These are phyloP conservation scores for Procavia capensis DNA, from an alignment of 2,113 vertebrate species.

Conservation along the genomic window DNA sequence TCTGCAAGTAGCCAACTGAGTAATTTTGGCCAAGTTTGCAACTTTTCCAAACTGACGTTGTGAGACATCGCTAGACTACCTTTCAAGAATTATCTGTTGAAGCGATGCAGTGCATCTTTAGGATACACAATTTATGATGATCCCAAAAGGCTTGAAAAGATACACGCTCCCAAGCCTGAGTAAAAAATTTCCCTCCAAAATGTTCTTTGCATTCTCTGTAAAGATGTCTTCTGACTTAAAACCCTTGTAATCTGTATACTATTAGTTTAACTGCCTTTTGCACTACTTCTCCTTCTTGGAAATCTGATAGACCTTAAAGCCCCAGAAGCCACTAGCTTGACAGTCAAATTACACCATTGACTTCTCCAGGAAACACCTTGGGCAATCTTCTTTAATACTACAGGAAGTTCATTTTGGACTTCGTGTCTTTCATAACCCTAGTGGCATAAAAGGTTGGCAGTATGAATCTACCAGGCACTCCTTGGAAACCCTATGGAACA, in stretches of 20 bases:
- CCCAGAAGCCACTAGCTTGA: neutral
- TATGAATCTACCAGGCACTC: too few species aligned
- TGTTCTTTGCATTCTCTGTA: neutral
- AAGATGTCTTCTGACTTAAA: neutral
- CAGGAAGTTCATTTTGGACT: neutral
- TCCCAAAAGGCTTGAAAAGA: neutral
- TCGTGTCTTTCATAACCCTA: neutral
- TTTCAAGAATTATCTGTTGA: neutral
- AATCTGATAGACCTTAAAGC: neutral
- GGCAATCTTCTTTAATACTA: neutral
- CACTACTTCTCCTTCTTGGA: neutral
- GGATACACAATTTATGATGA: neutral
- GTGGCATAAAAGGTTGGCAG: too few species aligned
- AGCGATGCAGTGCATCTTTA: neutral
- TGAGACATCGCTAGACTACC: neutral
- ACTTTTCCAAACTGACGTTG: neutral
- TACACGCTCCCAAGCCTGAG: neutral
- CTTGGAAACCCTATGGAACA: too few species aligned
- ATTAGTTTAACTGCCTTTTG: neutral
- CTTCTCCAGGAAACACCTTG: neutral
- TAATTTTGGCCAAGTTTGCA: neutral
- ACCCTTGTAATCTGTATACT: neutral
- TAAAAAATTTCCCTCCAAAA: neutral
- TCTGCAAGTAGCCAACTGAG: neutral
- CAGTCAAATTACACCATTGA: neutral